Conservation (phyloP, 2,113 vertebrate genomes). For the Megaptera novaeangliae region DNA sequence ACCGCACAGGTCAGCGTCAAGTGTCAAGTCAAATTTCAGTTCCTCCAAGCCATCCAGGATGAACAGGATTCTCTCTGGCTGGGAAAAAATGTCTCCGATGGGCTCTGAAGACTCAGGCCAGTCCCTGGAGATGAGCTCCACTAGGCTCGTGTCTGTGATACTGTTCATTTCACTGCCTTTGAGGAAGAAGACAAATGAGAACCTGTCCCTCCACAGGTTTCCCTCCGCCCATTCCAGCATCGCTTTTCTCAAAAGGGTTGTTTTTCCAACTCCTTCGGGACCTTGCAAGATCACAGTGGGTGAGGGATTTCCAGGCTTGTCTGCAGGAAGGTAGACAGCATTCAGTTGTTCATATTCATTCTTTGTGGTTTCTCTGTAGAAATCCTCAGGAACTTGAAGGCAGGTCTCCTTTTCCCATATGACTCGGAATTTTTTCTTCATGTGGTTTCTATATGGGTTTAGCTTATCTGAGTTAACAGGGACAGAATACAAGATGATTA, state of each 20-base stretch:
- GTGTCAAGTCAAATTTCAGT: background rate
- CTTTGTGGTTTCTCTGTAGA: background rate
- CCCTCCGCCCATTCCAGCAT: slow-evolving; percentile 67
- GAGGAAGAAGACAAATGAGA: slow-evolving; percentile 43
- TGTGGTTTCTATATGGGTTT: background rate
- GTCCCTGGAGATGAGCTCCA: background rate
- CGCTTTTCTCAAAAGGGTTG: slow-evolving; percentile 42
- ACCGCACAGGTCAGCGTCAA: rapidly evolving
- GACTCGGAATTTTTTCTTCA: background rate
- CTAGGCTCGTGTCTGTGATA: background rate
- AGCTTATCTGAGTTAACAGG: background rate
- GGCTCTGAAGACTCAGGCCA: background rate
- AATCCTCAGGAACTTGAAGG: background rate
- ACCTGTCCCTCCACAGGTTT: background rate
- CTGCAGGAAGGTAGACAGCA: rapidly evolving
- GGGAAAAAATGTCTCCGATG: background rate
- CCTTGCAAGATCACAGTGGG: slow-evolving; percentile 47
- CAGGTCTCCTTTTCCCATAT: slow-evolving; percentile 32
- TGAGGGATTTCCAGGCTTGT: rapidly evolving
- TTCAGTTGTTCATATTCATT: rapidly evolving
- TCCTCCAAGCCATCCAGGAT: slow-evolving; percentile 55
- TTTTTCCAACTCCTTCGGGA: slow-evolving; percentile 52
- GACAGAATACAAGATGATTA: background rate
- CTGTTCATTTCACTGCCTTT: background rate
- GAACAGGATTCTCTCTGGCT: slow-evolving; percentile 42